Evolutionary conservation across 2,888 invertebrate genomes (phyloP).

Genomic region (Ganaspis brasiliensis): DNA sequence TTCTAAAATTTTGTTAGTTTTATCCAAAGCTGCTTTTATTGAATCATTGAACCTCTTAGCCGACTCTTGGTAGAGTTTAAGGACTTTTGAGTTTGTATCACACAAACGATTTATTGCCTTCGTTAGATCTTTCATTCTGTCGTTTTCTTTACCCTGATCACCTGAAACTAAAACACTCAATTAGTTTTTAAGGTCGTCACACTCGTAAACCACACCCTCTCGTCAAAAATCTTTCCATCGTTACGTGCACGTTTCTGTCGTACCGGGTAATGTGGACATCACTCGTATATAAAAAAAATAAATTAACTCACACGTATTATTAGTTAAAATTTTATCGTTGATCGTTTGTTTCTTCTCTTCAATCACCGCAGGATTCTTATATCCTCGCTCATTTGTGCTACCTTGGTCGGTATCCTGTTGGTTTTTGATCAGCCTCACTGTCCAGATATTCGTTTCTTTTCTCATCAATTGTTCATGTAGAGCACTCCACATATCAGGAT

Average conservation of each 20-base stretch:
- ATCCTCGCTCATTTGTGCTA: neutral
- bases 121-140: neutral
- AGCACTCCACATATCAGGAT: neutral
- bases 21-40: neutral
- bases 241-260: neutral
- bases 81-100: neutral
- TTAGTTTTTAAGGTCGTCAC: neutral
- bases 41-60: neutral
- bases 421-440: neutral
- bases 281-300: neutral
- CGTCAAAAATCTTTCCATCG: neutral
- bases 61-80: neutral
- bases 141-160: neutral
- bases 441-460: neutral
- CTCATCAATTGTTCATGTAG: neutral
- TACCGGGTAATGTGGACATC: neutral
- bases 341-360: neutral
- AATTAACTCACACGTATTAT: neutral
- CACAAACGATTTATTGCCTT: neutral
- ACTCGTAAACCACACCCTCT: neutral
- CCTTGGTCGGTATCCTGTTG: neutral
- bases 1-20: neutral
- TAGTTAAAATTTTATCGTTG: neutral
- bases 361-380: neutral
- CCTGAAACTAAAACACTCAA: constrained; percentile 9